phyloP scores from a whole-genome alignment of 2,113 vertebrate genomes.

The Coracopsis vasa region DNA sequence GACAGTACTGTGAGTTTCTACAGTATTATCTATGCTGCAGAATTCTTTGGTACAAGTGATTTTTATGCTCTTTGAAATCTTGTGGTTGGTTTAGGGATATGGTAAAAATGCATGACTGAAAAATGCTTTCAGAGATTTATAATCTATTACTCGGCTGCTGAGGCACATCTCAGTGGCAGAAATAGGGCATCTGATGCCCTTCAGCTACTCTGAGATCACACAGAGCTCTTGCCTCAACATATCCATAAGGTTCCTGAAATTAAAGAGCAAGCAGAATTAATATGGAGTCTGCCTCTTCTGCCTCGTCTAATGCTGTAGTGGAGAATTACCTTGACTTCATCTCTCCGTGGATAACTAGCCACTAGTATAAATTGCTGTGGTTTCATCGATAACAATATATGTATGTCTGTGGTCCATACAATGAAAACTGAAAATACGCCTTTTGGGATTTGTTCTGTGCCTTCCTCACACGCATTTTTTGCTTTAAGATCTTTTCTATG shows the following conservation, averaged over 20 bases:
- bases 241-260: conserved; percentile 15
- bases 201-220: conserved; percentile 34
- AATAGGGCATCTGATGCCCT: conserved; percentile 57
- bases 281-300: neutral
- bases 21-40: conserved; percentile 9
- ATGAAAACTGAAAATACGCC: neutral
- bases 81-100: neutral
- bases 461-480: neutral
- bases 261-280: conserved; percentile 35
- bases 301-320: neutral
- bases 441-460: rapidly evolving
- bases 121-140: conserved; percentile 39
- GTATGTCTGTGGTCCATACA: neutral
- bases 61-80: conserved; percentile 43
- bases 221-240: conserved; percentile 13
- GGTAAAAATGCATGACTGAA: conserved; percentile 38
- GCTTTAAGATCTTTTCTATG: neutral
- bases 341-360: neutral
- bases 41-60: conserved; percentile 18
- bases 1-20: neutral
- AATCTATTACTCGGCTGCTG: conserved; percentile 15
- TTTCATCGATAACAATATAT: rapidly evolving
- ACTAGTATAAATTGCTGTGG: neutral
- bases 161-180: conserved; percentile 36
- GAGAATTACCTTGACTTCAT: neutral